Evolutionary conservation across 2,888 invertebrate genomes (phyloP).

Genomic region (Tromatobia lineatoria): DNA sequence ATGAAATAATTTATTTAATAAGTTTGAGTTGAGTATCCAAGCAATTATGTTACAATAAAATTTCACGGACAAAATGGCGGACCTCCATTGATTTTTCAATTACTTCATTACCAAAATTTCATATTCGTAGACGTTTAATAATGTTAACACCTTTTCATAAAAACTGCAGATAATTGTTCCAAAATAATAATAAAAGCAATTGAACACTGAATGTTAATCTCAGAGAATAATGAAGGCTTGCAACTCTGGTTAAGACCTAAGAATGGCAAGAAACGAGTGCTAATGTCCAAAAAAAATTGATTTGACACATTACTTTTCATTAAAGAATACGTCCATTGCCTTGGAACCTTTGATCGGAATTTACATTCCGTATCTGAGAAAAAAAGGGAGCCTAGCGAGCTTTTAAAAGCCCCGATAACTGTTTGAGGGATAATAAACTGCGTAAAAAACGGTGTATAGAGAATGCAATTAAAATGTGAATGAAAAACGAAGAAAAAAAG

Average conservation of each 20-base stretch:
- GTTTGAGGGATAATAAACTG: slow-evolving; percentile 40
- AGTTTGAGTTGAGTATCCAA: no score
- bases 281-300: slow-evolving; percentile 33
- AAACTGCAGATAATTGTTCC: no score
- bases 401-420: slow-evolving; percentile 21
- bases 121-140: no score
- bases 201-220: no score
- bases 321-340: slow-evolving; percentile 66
- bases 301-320: slow-evolving; percentile 45
- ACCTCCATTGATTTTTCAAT: no score
- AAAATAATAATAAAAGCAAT: no score
- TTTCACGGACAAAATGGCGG: no score
- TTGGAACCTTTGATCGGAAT: slow-evolving; percentile 51
- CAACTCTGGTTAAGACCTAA: not conserved
- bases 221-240: not conserved
- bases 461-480: slow-evolving; percentile 8
- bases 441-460: slow-evolving; percentile 38
- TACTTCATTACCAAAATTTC: no score
- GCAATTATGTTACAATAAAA: no score
- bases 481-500: slow-evolving; percentile 23
- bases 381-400: slow-evolving; percentile 31
- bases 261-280: slow-evolving; percentile 35
- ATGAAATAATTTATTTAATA: no score
- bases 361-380: slow-evolving; percentile 36
- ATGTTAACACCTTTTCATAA: no score